phyloP scores from a whole-genome alignment of 1,140 invertebrate species.

The Catajapyx aquilonaris region DNA sequence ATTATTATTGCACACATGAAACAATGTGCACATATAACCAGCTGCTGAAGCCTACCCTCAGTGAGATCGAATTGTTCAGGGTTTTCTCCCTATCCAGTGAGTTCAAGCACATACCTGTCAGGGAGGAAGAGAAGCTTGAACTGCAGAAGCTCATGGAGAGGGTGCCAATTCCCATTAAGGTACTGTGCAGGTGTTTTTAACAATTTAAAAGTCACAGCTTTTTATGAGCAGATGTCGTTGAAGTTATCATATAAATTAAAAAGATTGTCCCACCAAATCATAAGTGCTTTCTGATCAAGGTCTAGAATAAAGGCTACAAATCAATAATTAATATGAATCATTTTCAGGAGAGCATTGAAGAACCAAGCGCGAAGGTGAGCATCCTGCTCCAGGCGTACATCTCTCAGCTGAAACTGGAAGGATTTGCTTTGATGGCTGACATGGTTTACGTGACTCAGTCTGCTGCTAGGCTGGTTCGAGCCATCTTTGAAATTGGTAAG shows the following conservation, averaged over 20 bases:
- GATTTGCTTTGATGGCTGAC: constrained; percentile 95
- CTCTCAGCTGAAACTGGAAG: constrained; percentile 93
- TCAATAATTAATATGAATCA: no score
- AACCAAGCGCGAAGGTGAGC: constrained; percentile 92
- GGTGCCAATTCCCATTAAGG: constrained; percentile 95
- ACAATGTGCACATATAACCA: constrained; percentile 96
- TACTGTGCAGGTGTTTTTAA: constrained; percentile 2
- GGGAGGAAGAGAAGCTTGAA: constrained; percentile 97
- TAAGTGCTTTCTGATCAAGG: no score
- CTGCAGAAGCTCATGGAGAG: constrained; percentile 90
- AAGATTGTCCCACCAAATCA: no score
- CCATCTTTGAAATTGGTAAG: constrained; percentile 84
- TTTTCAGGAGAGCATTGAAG: constrained; percentile 89
- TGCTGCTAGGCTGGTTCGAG: constrained; percentile 80
- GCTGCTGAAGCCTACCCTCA: constrained; percentile 83
- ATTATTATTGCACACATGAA: constrained; percentile 95
- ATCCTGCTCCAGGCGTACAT: constrained; percentile 95
- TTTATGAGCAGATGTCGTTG: no score
- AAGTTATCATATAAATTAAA: no score
- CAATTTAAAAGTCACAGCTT: no score
- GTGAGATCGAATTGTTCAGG: constrained; percentile 95
- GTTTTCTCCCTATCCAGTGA: constrained; percentile 95
- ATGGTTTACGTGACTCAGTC: constrained; percentile 99
- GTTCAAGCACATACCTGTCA: constrained; percentile 77
- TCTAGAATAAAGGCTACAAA: no score